A percentile compares a stretch with the other conserved stretches of the same genome.
Conservation (phyloP, 2,888 invertebrate genomes). For the Eumacrocentrus americanus region DNA sequence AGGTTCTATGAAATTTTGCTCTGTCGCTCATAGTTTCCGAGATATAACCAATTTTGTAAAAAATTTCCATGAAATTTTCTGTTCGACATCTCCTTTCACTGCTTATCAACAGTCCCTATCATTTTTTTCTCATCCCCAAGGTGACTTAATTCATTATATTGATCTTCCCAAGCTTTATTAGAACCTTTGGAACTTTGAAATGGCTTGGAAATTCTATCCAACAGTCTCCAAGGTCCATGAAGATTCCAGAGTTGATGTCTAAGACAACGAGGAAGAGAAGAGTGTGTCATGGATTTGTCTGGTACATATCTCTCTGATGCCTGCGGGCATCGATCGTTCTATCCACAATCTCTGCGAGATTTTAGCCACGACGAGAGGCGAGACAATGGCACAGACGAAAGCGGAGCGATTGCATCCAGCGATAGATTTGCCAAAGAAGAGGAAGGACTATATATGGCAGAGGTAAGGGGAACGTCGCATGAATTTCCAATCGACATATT, state of each 20-base stretch:
- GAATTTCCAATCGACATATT: slow-evolving; percentile 62
- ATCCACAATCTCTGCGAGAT: slow-evolving; percentile 21
- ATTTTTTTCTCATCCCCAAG: too few relatives aligned
- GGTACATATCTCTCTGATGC: slow-evolving; percentile 1
- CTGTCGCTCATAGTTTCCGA: too few relatives aligned
- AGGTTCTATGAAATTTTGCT: too few relatives aligned
- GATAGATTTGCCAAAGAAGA: slow-evolving; percentile 23
- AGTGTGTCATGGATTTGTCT: background rate
- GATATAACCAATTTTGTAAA: too few relatives aligned
- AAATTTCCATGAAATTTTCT: too few relatives aligned
- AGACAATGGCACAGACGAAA: slow-evolving; percentile 21
- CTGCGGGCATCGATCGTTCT: slow-evolving; percentile 18
- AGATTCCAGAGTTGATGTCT: background rate
- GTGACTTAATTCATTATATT: too few relatives aligned
- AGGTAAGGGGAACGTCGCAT: slow-evolving; percentile 46
- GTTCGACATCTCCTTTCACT: too few relatives aligned
- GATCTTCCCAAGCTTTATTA: too few relatives aligned
- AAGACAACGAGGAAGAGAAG: background rate
- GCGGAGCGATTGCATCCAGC: slow-evolving; percentile 25
- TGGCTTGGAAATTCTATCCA: background rate
- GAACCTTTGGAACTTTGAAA: too few relatives aligned
- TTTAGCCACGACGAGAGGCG: slow-evolving; percentile 9
- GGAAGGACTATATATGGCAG: background rate
- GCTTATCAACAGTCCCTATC: too few relatives aligned
- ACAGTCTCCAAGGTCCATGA: too few relatives aligned